Evolutionary conservation across 2,797 vertebrate genomes (phyloP), one percentile per base, ranked within the genome.

Genomic region (Dromococcyx pavoninus): DNA sequence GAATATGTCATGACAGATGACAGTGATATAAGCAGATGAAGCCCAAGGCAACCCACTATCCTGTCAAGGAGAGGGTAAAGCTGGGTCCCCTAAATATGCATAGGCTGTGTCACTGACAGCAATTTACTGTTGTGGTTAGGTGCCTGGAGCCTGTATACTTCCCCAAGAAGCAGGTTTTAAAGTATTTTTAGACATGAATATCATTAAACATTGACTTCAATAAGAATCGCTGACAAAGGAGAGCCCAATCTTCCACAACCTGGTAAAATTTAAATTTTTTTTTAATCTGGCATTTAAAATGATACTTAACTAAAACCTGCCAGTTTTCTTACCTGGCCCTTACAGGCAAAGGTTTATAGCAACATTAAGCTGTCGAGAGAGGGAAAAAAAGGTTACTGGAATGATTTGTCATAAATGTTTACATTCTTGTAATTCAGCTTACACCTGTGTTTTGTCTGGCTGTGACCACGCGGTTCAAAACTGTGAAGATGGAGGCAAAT

Each of bases 1-100:
- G 80, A 95, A 70, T 90, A 79, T 88, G 93, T 95, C 95, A 96
- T 95, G 94, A 93, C 86, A 96, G 95, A 96, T 94, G 94, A 96
- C 91, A 96, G 91, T 84, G 83, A 93, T 62, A 74, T 8, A 80
- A 94, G 80, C 83, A 95, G 95, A 96, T 91, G 95, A 94, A 94
- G 88, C 95, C 57, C 79, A 95, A 81, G 89, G 93, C 95, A 90
- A 88, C 62, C 64, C 3, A 11, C 92, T 51, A 28, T 88, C 71
- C 82, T 95, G 92, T 88, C 89, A 95, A 91, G 58, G 62, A 92
- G 43, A 93, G 72, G 65, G 81, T 79, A 97, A 89, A 69, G 58
- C 61, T 80, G 35, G 43, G 72, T 89, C 62, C 91, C 90, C 95
- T 94, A 93, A 93, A 95, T 91, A 94, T 87, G 92, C 85, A 83